Conservation (phyloP, 2,797 vertebrate species). For the Enteromius radiatus region DNA sequence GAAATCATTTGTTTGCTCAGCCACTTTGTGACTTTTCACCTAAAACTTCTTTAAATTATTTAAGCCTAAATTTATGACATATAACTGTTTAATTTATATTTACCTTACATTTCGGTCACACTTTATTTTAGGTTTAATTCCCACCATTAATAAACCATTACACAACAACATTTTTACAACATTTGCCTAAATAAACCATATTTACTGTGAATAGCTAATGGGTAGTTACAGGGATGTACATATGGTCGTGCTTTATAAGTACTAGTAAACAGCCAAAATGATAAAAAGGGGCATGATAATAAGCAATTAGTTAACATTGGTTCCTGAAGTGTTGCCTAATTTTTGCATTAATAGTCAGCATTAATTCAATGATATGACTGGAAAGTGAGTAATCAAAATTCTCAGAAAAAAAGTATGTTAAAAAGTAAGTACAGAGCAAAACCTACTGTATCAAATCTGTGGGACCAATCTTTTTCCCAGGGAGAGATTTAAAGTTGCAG, state of each 20-base stretch:
- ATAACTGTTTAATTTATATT: neutral
- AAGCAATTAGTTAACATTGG: neutral
- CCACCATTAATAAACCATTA: neutral
- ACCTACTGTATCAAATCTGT: neutral
- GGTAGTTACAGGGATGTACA: no score
- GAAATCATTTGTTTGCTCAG: constrained; percentile 14
- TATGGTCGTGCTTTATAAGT: neutral
- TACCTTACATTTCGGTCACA: neutral
- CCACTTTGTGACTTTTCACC: neutral
- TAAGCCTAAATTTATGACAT: no score
- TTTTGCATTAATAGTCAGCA: neutral
- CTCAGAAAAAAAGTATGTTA: neutral
- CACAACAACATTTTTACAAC: neutral
- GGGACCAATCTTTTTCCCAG: neutral
- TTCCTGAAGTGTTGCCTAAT: neutral
- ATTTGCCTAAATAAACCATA: no score
- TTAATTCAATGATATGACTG: no score
- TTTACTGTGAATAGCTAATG: no score
- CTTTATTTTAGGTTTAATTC: neutral
- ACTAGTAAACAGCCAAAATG: neutral
- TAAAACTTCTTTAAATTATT: no score
- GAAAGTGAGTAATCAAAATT: neutral
- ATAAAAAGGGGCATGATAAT: neutral
- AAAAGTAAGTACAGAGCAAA: neutral
- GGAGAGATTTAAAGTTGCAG: neutral